These are phyloP conservation scores for Drosophila cracens DNA, from an alignment of 2,888 invertebrate species.

Conservation along the genomic window DNA sequence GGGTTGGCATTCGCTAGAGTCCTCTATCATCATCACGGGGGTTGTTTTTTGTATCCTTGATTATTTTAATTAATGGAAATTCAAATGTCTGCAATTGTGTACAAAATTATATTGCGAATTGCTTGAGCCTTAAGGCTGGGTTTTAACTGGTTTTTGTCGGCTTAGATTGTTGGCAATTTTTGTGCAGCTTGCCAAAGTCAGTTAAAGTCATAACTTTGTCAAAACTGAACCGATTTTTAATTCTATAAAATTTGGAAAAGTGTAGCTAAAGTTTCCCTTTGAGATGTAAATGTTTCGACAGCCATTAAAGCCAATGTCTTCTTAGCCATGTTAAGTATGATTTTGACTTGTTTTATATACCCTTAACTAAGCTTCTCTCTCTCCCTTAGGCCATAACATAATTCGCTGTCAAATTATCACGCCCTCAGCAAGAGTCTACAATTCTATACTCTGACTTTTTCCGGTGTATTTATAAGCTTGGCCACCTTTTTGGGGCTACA, in stretches of 20 bases:
- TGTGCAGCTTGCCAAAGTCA: neutral
- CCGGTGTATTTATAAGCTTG: neutral
- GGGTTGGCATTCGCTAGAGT: slow-evolving; percentile 35
- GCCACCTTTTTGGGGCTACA: neutral
- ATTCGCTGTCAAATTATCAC: neutral
- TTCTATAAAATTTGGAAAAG: too few species aligned
- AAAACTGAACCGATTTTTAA: neutral
- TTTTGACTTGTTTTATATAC: neutral
- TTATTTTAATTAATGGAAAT: neutral
- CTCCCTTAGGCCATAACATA: neutral
- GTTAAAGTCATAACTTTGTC: neutral
- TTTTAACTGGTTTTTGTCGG: neutral
- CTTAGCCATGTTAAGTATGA: neutral
- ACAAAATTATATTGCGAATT: neutral
- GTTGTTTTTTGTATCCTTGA: slow-evolving; percentile 3
- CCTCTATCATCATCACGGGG: slow-evolving; percentile 17
- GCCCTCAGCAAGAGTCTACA: neutral
- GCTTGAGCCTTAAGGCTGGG: neutral
- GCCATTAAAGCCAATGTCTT: neutral
- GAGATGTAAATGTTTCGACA: neutral
- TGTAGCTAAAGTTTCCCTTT: neutral
- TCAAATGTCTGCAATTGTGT: too few species aligned
- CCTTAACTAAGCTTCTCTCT: neutral
- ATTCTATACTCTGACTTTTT: neutral
- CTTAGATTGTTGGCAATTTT: neutral